Evolutionary conservation across 2,113 vertebrate genomes (phyloP).

Genomic region (Passer montanus): DNA sequence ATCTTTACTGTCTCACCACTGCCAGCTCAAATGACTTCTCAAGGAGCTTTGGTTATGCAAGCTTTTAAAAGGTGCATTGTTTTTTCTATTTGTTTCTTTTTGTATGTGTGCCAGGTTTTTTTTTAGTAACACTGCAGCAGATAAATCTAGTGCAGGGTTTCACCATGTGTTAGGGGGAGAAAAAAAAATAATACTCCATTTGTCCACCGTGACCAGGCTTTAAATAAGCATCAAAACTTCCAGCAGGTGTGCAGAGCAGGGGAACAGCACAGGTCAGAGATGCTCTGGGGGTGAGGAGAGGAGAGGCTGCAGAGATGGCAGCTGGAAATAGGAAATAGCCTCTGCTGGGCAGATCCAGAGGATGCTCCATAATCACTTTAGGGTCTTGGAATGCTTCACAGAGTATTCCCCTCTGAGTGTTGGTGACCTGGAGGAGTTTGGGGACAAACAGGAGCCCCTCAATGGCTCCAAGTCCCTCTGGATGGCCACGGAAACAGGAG

Average conservation of each 20-base stretch:
- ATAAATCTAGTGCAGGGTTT: slow-evolving; percentile 47
- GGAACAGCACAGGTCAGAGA: background rate
- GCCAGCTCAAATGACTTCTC: slow-evolving; percentile 62
- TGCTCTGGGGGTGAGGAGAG: background rate
- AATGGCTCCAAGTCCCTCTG: background rate
- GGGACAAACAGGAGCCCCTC: background rate
- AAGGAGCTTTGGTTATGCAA: slow-evolving; percentile 58
- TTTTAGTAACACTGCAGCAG: slow-evolving; percentile 32
- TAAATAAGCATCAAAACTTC: slow-evolving; percentile 40
- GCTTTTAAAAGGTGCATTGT: slow-evolving; percentile 28
- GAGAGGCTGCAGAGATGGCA: background rate
- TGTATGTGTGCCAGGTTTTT: background rate
- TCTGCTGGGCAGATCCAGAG: background rate
- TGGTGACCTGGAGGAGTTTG: background rate
- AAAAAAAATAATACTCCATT: background rate
- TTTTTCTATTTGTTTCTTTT: slow-evolving; percentile 6
- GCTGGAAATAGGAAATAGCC: slow-evolving; percentile 27
- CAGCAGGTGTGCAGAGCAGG: slow-evolving; percentile 13
- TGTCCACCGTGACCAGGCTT: background rate
- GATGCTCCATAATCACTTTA: background rate
- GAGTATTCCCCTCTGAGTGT: background rate
- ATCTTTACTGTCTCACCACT: slow-evolving; percentile 55
- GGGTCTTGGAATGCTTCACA: background rate
- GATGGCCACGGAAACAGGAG: background rate
- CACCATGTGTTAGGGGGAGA: background rate